Evolutionary conservation across 2,797 vertebrate genomes (phyloP).

Genomic region (Danio jaintianensis): DNA sequence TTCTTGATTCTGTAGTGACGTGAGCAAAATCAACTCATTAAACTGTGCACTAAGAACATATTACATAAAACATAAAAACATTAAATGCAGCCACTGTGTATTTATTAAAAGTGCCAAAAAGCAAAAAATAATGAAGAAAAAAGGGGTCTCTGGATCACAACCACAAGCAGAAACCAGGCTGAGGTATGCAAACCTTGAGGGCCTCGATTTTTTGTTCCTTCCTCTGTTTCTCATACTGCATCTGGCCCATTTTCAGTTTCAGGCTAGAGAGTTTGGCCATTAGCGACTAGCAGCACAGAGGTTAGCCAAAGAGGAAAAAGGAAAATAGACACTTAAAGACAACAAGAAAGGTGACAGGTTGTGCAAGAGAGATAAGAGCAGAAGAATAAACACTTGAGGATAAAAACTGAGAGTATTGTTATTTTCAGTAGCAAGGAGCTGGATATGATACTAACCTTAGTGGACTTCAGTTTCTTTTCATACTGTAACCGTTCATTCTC

Average conservation of each 20-base stretch:
- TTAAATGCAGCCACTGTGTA: background rate
- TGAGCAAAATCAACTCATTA: background rate
- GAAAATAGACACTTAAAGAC: slow-evolving; percentile 65
- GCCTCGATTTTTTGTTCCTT: slow-evolving; percentile 92
- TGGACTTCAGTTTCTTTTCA: slow-evolving; percentile 95
- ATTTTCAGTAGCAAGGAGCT: background rate
- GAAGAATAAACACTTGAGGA: slow-evolving; percentile 17
- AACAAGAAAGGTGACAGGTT: slow-evolving; percentile 30
- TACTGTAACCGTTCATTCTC: slow-evolving; percentile 91
- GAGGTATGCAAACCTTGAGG: slow-evolving; percentile 87
- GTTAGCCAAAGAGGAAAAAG: slow-evolving; percentile 77
- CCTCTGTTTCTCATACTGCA: slow-evolving; percentile 98
- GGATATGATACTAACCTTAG: slow-evolving; percentile 85
- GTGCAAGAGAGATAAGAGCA: slow-evolving; percentile 27
- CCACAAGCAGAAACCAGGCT: slow-evolving; percentile 66
- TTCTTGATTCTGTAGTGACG: background rate
- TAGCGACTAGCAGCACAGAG: slow-evolving; percentile 89
- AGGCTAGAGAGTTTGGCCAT: slow-evolving; percentile 99
- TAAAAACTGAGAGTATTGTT: too few relatives aligned
- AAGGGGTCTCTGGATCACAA: slow-evolving; percentile 64
- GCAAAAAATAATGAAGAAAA: slow-evolving; percentile 47
- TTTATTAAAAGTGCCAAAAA: background rate
- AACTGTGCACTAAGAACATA: background rate
- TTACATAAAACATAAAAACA: too few relatives aligned
- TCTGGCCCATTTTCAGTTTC: slow-evolving; percentile 99